phyloP scores from a whole-genome alignment of 1,140 invertebrate species.

The Microvelia longipes region DNA sequence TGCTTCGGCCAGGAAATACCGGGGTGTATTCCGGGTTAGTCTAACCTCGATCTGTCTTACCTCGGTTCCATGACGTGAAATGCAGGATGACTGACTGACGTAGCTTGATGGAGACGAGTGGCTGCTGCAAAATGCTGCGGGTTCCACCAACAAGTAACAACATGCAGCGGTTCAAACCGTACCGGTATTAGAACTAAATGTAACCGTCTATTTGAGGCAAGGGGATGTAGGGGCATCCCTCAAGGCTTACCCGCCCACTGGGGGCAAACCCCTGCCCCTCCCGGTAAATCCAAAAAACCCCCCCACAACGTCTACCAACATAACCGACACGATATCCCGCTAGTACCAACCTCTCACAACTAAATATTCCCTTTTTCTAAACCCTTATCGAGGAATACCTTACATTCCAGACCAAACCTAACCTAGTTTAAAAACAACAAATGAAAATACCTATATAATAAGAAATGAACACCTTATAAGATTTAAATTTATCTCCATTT shows the following conservation, averaged over 20 bases:
- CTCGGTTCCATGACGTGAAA: neutral
- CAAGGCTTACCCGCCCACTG: neutral
- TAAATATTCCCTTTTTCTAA: neutral
- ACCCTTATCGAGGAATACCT: too few relatives aligned
- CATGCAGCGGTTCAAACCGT: neutral
- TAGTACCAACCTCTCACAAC: neutral
- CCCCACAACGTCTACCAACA: neutral
- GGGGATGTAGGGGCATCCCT: neutral
- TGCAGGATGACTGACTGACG: too few relatives aligned
- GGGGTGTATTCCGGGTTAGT: too few relatives aligned
- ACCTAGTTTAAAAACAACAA: too few relatives aligned
- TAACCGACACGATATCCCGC: neutral
- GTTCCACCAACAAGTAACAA: neutral
- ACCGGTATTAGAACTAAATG: neutral
- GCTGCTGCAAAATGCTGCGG: neutral
- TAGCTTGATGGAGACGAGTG: neutral
- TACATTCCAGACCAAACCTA: too few relatives aligned
- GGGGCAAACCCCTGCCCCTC: neutral
- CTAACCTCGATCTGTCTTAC: too few relatives aligned
- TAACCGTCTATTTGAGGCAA: neutral
- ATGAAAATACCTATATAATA: too few relatives aligned
- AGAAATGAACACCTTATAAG: too few relatives aligned
- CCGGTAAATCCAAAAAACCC: neutral
- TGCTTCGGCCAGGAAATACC: too few relatives aligned
- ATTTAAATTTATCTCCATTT: too few relatives aligned